Percentiles rank a stretch among this genome's conserved stretches.
phyloP scores from a whole-genome alignment of 1,140 invertebrate genomes.

The Kradibia gibbosae region DNA sequence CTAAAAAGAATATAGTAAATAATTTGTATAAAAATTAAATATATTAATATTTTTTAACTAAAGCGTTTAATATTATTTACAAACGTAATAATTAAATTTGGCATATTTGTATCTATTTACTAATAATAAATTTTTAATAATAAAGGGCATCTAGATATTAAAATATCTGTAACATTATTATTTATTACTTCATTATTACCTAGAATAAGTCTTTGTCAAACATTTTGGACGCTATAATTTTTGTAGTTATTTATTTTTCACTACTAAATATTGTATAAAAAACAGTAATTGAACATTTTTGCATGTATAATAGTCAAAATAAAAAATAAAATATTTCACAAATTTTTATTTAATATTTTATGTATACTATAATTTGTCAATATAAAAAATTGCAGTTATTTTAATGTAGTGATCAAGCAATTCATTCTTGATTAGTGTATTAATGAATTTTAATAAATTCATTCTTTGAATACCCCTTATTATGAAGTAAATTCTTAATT shows the following conservation, averaged over 20 bases:
- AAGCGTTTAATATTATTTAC: constrained; percentile 1
- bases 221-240: background rate
- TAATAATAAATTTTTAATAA: background rate
- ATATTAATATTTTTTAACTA: background rate
- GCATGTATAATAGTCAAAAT: too few species aligned
- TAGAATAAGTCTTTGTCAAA: background rate
- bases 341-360: too few species aligned
- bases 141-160: constrained; percentile 9
- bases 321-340: too few species aligned
- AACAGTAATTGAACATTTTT: too few species aligned
- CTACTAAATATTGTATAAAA: too few species aligned
- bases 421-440: too few species aligned
- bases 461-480: background rate
- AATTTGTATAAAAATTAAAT: background rate
- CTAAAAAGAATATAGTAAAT: background rate
- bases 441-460: too few species aligned
- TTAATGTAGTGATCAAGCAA: too few species aligned
- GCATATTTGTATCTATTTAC: background rate
- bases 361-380: too few species aligned
- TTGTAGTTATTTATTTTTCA: background rate
- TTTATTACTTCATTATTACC: background rate
- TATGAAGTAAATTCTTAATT: background rate
- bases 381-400: too few species aligned
- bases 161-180: background rate
- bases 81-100: constrained; percentile 1